A percentile compares a stretch with the other conserved stretches of the same genome.
phyloP scores from a whole-genome alignment of 2,888 invertebrate species.

The Acanthosepion pharaonis region DNA sequence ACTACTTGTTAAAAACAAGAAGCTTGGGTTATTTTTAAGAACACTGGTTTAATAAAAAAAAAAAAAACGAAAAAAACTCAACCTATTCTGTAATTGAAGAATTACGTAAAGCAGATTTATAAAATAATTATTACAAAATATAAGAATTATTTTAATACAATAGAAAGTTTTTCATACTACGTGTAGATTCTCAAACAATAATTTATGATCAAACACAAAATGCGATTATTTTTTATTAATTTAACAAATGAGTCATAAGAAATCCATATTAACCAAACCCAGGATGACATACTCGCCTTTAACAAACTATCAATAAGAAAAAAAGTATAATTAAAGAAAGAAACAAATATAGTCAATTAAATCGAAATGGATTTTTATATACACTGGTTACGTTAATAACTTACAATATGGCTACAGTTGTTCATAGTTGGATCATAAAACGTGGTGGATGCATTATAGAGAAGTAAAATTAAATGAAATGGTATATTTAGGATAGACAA shows the following conservation, averaged over 20 bases:
- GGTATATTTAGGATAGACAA: not conserved
- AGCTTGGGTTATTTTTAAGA: not conserved
- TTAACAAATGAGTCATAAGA: not conserved
- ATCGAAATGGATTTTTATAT: not conserved
- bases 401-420: slow-evolving; percentile 33
- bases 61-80: too few relatives aligned
- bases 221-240: not conserved
- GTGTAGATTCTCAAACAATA: not conserved
- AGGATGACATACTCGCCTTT: not conserved
- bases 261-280: not conserved
- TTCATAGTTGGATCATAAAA: not conserved
- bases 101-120: not conserved
- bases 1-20: not conserved
- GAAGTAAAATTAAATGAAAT: not conserved
- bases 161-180: not conserved
- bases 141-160: not conserved
- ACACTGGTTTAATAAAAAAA: not conserved
- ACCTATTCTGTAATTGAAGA: not conserved
- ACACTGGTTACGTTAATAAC: not conserved
- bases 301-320: not conserved
- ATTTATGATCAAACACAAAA: not conserved
- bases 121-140: not conserved
- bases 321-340: not conserved
- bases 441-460: not conserved
- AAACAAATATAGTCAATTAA: not conserved